Conservation (phyloP, 2,888 invertebrate species). For the Chymomyza amoena region DNA sequence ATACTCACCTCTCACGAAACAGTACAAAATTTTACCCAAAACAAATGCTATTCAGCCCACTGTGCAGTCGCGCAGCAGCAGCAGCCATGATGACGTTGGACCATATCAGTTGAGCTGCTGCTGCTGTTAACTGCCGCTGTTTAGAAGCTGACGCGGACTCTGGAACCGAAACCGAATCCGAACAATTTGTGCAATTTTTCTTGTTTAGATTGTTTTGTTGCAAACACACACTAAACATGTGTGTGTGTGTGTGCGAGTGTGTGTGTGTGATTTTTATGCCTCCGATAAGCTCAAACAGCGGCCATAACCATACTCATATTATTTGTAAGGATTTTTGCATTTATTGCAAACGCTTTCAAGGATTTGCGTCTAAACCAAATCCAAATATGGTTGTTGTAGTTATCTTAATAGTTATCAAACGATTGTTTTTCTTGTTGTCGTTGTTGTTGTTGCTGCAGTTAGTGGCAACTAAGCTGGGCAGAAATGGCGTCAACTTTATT, state of each 20-base stretch:
- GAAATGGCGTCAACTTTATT: conserved; percentile 42
- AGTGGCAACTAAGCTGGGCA: conserved; percentile 39
- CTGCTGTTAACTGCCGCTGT: conserved; percentile 47
- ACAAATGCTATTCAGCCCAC: conserved; percentile 16
- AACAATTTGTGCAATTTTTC: conserved; percentile 69
- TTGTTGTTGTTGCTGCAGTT: conserved; percentile 28
- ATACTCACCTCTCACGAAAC: neutral
- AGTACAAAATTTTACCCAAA: neutral
- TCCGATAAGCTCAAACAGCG: conserved; percentile 66
- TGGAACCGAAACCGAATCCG: conserved; percentile 49
- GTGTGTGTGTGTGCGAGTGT: conserved; percentile 32
- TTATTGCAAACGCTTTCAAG: conserved; percentile 67
- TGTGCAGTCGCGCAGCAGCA: conserved; percentile 29
- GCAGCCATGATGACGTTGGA: conserved; percentile 32
- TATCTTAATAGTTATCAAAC: conserved; percentile 71
- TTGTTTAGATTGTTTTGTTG: conserved; percentile 63
- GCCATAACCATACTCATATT: conserved; percentile 69
- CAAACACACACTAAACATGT: conserved; percentile 12
- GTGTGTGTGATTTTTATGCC: conserved; percentile 55
- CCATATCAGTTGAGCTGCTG: conserved; percentile 25
- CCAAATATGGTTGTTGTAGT: conserved; percentile 54
- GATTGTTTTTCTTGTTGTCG: conserved; percentile 14
- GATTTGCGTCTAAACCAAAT: conserved; percentile 44
- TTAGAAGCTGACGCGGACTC: conserved; percentile 43
- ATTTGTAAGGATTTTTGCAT: conserved; percentile 74